Evolutionary conservation across 2,797 vertebrate genomes (phyloP), one percentile per base, ranked within the genome.

Genomic region (Tamandua tetradactyla): DNA sequence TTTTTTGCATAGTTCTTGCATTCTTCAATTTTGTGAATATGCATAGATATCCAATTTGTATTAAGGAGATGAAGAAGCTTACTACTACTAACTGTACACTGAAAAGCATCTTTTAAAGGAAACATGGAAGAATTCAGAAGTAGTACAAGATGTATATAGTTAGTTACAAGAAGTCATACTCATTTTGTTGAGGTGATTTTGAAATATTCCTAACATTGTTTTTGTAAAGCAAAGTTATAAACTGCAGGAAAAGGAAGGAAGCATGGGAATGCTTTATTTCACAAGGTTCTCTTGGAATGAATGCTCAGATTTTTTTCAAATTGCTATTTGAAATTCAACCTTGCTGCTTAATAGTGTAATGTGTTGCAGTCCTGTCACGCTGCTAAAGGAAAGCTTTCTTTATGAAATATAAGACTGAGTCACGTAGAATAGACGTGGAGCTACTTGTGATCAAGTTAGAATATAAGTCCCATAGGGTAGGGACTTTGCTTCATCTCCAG

Each of bases 51-150:
- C 11, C 17, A 23, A 17, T 88, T 93, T 88, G 69, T 62, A n/a
- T 76, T 72, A 82, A 86, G 76, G 42, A 66, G 94, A 57, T 57
- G 17, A 72, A 71, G n/a, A 76, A 61, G 30, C 76, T 82, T 71
- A 61, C 78, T 93, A 49, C 14, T 79, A 32, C n/a, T 87, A 74
- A 76, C 13, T 18, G 14, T 57, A 44, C 13, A 30, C 37, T 84
- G 80, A 93, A 76, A 72, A 76, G 3, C 22, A 55, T 85, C 49
- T 84, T 92, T 79, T 72, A 64, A 40, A 89, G 32, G 59, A 83
- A 75, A 89, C 37, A 68, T 37, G 40, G 59, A 66, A 55, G 57
- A 49, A 6, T 89, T 88, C 82, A 79, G 86, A 92, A 92, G 83
- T 55, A 64, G 40, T 1, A 15, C 30, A 72, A 47, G 72, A 30